phyloP scores from a whole-genome alignment of 2,113 vertebrate genomes.

The Cathartes aura region DNA sequence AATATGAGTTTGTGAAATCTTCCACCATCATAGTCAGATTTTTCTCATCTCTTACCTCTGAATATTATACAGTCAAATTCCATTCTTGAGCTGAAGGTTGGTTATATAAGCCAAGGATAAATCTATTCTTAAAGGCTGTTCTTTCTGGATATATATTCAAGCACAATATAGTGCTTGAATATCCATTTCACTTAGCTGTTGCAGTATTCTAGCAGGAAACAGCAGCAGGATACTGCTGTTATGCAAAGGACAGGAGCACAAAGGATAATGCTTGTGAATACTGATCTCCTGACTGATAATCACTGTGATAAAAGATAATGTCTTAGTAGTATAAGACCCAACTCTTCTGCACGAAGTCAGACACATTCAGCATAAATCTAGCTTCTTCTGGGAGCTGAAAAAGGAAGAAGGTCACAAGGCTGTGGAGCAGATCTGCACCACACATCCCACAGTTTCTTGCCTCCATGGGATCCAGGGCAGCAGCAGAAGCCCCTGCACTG shows the following conservation, averaged over 20 bases:
- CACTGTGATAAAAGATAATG: not conserved
- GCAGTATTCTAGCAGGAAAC: not conserved
- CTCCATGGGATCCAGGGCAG: not conserved
- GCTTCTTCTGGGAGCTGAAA: not conserved
- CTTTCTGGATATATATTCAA: not conserved
- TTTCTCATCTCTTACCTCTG: not conserved
- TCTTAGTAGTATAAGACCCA: not conserved
- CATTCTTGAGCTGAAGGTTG: not conserved
- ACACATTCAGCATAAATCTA: not conserved
- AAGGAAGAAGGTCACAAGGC: not conserved
- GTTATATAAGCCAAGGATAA: slow-evolving; percentile 1
- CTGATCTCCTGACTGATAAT: not conserved
- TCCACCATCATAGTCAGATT: not conserved
- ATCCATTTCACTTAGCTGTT: slow-evolving; percentile 1
- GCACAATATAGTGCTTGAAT: not conserved
- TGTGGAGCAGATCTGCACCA: not conserved
- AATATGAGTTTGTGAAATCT: not conserved
- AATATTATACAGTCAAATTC: not conserved
- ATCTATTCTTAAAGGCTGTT: not conserved
- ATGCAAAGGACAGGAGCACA: not conserved
- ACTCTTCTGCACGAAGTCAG: not conserved
- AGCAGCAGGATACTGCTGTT: not conserved
- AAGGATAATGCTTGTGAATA: not conserved
- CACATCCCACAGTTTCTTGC: not conserved
- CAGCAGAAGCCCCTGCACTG: not conserved